Evolutionary conservation across 2,797 vertebrate species (phyloP).

Genomic region (Pelochelys cantorii): DNA sequence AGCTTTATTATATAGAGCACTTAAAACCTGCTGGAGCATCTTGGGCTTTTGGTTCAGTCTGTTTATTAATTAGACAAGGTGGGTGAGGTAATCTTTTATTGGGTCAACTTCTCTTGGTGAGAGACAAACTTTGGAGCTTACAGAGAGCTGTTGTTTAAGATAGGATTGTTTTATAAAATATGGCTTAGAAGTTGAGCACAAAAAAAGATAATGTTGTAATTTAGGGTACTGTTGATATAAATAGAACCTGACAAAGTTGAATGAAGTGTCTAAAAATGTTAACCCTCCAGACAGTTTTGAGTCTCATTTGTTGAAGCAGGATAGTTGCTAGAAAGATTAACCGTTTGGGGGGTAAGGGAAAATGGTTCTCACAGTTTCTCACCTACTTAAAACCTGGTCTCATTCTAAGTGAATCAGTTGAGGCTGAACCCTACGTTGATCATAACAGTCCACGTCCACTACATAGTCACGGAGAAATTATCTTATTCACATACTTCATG

Average conservation of each 20-base stretch:
- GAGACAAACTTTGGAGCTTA: neutral
- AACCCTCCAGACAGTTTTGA: neutral
- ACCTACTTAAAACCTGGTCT: conserved; percentile 19
- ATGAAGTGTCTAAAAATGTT: neutral
- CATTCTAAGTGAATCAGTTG: conserved; percentile 14
- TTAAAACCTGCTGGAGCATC: conserved; percentile 19
- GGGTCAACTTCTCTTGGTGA: neutral
- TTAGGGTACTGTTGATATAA: neutral
- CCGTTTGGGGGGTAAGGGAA: neutral
- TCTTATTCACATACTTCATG: neutral
- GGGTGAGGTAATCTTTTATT: neutral
- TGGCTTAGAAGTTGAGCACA: neutral
- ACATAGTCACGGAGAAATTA: neutral
- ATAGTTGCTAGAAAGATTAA: conserved; percentile 25
- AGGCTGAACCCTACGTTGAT: conserved; percentile 20
- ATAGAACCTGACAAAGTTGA: neutral
- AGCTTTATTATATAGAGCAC: conserved; percentile 34
- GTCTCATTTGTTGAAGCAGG: conserved; percentile 10
- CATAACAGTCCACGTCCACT: neutral
- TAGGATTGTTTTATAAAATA: neutral
- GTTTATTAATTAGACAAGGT: neutral
- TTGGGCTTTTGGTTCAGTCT: neutral
- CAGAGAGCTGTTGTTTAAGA: neutral
- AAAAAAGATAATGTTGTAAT: neutral
- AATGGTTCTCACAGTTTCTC: neutral